phyloP scores from a whole-genome alignment of 1,140 invertebrate genomes.

The Lepidurus packardi region DNA sequence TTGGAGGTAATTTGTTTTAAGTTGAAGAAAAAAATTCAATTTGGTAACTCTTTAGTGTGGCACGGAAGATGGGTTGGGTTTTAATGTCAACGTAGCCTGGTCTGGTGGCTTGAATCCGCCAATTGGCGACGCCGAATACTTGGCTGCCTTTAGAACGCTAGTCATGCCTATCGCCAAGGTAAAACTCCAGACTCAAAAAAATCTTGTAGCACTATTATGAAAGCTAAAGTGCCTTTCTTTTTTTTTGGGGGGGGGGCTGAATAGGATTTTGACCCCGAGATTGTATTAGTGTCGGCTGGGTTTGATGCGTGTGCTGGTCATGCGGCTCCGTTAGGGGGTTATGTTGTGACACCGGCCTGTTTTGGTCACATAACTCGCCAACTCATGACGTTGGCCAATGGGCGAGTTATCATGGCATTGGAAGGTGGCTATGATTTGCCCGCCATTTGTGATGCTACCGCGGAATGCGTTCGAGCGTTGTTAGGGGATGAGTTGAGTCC shows the following conservation, averaged over 20 bases:
- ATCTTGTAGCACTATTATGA: neutral
- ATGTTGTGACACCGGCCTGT: slow-evolving; percentile 84
- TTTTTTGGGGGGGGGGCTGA: slow-evolving; percentile 33
- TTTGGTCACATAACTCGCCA: slow-evolving; percentile 96
- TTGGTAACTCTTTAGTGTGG: slow-evolving; percentile 59
- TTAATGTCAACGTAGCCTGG: slow-evolving; percentile 96
- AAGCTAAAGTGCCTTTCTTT: slow-evolving; percentile 30
- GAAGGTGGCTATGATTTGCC: slow-evolving; percentile 95
- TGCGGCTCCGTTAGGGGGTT: slow-evolving; percentile 88
- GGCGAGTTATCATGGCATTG: slow-evolving; percentile 79
- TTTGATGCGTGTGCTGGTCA: slow-evolving; percentile 96
- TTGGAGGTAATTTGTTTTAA: slow-evolving; percentile 55
- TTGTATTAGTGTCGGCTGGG: slow-evolving; percentile 92
- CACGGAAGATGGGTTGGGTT: slow-evolving; percentile 81
- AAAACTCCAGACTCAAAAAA: slow-evolving; percentile 34
- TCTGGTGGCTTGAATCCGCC: slow-evolving; percentile 83
- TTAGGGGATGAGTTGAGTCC: slow-evolving; percentile 74
- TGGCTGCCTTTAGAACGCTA: slow-evolving; percentile 89
- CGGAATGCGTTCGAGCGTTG: slow-evolving; percentile 87
- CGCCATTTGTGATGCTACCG: slow-evolving; percentile 93
- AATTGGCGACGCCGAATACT: slow-evolving; percentile 94
- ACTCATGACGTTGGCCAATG: slow-evolving; percentile 80
- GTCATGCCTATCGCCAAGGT: slow-evolving; percentile 85
- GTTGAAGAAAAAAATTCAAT: slow-evolving; percentile 9
- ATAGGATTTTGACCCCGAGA: slow-evolving; percentile 84